These are phyloP conservation scores for Leptinotarsa rubiginosa DNA, from an alignment of 2,888 invertebrate genomes.

Conservation along the genomic window DNA sequence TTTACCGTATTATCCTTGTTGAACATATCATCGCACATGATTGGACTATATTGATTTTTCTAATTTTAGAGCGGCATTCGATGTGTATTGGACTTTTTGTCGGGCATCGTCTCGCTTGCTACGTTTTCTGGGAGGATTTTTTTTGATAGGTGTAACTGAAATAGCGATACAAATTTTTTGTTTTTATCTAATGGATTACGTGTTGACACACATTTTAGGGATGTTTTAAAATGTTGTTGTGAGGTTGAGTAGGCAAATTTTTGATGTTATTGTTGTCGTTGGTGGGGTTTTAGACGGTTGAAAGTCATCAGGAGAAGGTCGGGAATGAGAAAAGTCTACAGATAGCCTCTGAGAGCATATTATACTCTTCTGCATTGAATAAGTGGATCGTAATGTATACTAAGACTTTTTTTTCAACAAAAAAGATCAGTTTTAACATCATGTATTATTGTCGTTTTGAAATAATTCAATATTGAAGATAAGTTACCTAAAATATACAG, in stretches of 20 bases:
- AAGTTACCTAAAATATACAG: too few species aligned
- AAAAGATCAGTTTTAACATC: too few species aligned
- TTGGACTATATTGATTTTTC: constrained; percentile 13
- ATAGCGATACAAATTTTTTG: neutral
- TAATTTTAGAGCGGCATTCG: neutral
- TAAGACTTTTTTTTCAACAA: too few species aligned
- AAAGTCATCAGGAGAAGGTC: neutral
- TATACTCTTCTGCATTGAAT: neutral
- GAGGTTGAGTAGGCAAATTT: constrained; percentile 14
- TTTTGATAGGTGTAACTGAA: constrained; percentile 2
- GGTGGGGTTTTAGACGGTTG: neutral
- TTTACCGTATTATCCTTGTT: constrained; percentile 35
- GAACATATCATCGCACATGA: constrained; percentile 35
- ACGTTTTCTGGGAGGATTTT: neutral
- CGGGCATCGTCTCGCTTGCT: neutral
- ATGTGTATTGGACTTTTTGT: constrained; percentile 1
- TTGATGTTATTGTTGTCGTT: constrained; percentile 14
- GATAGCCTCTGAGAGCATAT: neutral
- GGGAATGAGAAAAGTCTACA: neutral
- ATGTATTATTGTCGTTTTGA: too few species aligned
- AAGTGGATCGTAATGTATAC: too few species aligned
- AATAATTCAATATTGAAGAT: too few species aligned
- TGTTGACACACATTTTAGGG: constrained; percentile 7
- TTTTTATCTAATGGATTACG: constrained; percentile 2
- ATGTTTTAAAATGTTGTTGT: constrained; percentile 20